Conservation (phyloP, 1,140 invertebrate species). For the Eriosoma lanigerum region DNA sequence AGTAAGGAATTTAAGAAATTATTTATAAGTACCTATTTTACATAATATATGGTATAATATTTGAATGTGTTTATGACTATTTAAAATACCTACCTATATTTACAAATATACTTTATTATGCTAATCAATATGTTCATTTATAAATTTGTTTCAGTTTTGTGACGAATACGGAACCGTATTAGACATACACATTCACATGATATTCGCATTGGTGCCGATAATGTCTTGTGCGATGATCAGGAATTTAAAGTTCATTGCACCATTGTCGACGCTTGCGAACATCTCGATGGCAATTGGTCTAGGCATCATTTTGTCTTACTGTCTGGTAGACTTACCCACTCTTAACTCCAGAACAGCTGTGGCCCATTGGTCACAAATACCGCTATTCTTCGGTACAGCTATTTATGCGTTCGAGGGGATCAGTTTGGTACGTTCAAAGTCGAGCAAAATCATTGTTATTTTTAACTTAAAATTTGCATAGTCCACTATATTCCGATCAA, state of each 20-base stretch:
- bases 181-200: slow-evolving; percentile 72
- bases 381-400: slow-evolving; percentile 84
- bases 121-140: too few relatives aligned
- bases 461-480: too few relatives aligned
- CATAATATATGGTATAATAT: too few relatives aligned
- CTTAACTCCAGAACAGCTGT: slow-evolving; percentile 56
- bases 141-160: slow-evolving; percentile 63
- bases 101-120: too few relatives aligned
- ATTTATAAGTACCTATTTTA: too few relatives aligned
- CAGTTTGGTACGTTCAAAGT: slow-evolving; percentile 63
- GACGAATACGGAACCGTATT: slow-evolving; percentile 65
- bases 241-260: slow-evolving; percentile 81
- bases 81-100: too few relatives aligned
- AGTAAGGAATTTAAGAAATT: too few relatives aligned
- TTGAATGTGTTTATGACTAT: too few relatives aligned
- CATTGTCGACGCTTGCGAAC: slow-evolving; percentile 85
- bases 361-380: slow-evolving; percentile 64
- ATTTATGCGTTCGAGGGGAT: slow-evolving; percentile 90
- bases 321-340: slow-evolving; percentile 52
- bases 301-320: slow-evolving; percentile 79
- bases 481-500: too few relatives aligned
- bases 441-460: too few relatives aligned
- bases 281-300: slow-evolving; percentile 72
- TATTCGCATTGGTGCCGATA: slow-evolving; percentile 69
- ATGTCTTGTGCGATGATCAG: slow-evolving; percentile 74